These are phyloP conservation scores for Rhineura floridana DNA, from an alignment of 2,113 vertebrate genomes.

Conservation along the genomic window DNA sequence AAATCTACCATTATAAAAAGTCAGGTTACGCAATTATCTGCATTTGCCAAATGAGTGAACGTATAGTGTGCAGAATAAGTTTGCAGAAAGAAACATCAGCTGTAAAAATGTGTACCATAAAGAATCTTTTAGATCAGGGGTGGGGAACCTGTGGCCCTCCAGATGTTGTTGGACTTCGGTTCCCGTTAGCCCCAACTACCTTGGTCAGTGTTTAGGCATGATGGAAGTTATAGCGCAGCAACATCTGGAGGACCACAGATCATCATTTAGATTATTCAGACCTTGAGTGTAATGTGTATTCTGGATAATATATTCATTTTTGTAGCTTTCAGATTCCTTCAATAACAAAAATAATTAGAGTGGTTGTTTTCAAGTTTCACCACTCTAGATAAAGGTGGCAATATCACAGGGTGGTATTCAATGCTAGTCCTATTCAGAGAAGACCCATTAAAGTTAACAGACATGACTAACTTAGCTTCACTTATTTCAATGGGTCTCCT, in stretches of 20 bases:
- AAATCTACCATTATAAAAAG: background rate
- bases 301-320: background rate
- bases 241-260: too few relatives aligned
- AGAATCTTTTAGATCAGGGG: background rate
- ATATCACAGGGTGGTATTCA: too few relatives aligned
- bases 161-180: too few relatives aligned
- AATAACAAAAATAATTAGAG: background rate
- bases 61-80: background rate
- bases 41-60: background rate
- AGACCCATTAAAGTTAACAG: too few relatives aligned
- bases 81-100: background rate
- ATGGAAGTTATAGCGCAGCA: too few relatives aligned
- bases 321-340: background rate
- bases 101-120: background rate
- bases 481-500: too few relatives aligned
- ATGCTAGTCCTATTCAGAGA: too few relatives aligned
- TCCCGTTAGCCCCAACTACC: too few relatives aligned
- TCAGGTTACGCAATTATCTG: background rate
- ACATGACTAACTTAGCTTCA: too few relatives aligned
- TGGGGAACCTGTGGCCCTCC: too few relatives aligned
- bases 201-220: too few relatives aligned
- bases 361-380: background rate
- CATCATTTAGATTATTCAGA: background rate
- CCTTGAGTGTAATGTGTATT: background rate
- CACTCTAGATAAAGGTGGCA: background rate